These are phyloP conservation scores for Meghimatium bilineatum DNA, from an alignment of 2,888 invertebrate species.

Conservation along the genomic window DNA sequence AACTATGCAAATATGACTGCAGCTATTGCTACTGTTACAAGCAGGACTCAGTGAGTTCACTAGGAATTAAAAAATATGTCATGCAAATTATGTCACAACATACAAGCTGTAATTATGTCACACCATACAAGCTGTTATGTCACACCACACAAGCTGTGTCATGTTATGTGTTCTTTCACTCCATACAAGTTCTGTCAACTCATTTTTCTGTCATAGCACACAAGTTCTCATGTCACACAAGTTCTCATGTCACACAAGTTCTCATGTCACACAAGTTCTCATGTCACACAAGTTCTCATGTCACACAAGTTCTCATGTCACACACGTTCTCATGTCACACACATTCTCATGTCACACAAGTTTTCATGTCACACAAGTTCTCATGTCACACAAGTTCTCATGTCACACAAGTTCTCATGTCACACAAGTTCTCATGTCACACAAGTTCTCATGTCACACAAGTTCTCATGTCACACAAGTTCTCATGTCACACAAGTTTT, in stretches of 20 bases:
- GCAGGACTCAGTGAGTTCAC: neutral
- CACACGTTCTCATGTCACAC: too few relatives aligned
- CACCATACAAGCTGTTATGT: too few relatives aligned
- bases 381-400: too few relatives aligned
- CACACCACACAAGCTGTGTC: too few relatives aligned
- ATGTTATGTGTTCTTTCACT: neutral
- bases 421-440: too few relatives aligned
- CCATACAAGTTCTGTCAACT: neutral
- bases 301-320: neutral
- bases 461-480: too few relatives aligned
- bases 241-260: neutral
- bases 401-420: too few relatives aligned
- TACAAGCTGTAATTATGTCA: neutral
- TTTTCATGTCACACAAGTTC: too few relatives aligned
- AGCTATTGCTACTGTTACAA: neutral
- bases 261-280: neutral
- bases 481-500: too few relatives aligned
- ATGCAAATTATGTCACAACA: neutral
- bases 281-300: neutral
- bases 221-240: too few relatives aligned
- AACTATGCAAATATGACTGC: slow-evolving; percentile 13
- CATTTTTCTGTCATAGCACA: neutral
- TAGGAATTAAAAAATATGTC: neutral
- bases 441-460: too few relatives aligned
- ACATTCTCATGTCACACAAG: too few relatives aligned